Evolutionary conservation across 2,113 vertebrate species (phyloP).

Genomic region (Alexandromys fortis): DNA sequence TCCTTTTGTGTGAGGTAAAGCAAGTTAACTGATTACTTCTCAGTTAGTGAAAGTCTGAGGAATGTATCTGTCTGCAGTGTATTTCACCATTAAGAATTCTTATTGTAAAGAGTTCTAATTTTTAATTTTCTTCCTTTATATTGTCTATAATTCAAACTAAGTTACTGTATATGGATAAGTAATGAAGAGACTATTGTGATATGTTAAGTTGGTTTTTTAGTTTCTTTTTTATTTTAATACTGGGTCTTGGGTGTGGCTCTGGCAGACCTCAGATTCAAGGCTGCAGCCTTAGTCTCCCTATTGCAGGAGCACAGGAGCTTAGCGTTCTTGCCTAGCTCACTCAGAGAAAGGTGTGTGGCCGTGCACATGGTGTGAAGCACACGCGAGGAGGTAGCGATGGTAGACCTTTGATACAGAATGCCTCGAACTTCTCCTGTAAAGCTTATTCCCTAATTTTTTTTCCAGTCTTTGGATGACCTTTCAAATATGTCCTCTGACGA

Average conservation of each 20-base stretch:
- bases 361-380: not conserved
- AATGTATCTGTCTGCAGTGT: not conserved
- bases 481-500: slow-evolving; percentile 94
- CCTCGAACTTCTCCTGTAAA: not conserved
- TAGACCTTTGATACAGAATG: slow-evolving; percentile 1
- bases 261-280: not conserved
- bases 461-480: slow-evolving; percentile 96
- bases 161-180: not conserved
- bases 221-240: not conserved
- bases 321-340: too few relatives aligned
- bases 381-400: not conserved
- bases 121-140: slow-evolving; percentile 30
- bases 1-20: slow-evolving; percentile 15
- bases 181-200: slow-evolving; percentile 29
- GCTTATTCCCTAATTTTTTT: not conserved
- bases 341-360: not conserved
- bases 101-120: not conserved
- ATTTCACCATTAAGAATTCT: slow-evolving; percentile 26
- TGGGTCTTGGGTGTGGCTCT: too few relatives aligned
- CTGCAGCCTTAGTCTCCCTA: not conserved
- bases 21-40: slow-evolving; percentile 38
- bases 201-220: not conserved
- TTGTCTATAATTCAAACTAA: slow-evolving; percentile 20
- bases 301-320: not conserved
- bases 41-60: slow-evolving; percentile 3